Base-by-base conservation (phyloP, 1,140 invertebrate genomes). In the Periplaneta americana region DNA sequence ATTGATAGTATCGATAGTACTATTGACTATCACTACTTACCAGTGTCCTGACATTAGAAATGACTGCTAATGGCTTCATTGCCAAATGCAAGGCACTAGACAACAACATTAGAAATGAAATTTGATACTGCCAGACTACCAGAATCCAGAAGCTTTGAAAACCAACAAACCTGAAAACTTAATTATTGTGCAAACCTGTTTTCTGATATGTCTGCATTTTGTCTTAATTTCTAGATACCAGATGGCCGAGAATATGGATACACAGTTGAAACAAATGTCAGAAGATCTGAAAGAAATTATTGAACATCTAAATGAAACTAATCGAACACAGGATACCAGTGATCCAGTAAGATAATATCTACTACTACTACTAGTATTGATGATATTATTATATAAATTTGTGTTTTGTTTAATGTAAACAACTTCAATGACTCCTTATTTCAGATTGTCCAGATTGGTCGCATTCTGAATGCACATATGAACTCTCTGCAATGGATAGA, bases 391-490 rank as follows among this genome's bases (percentile, higher is more conserved):
- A 18, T 75, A 15, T 10, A 75, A 10, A 13, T 9, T 31, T 10
- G 11, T 34, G 74, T 13, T 13, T 13, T 34, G 34, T 13, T 75
- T 18, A 28, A 75, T 75, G 74, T 31, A 8, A 8, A 13, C 10
- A 75, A 28, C 9, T 9, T 9, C 22, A 9, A 28, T 75, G 11
- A 13, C 3, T 32, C 3, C 33, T 33, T 34, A 13, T 90, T 90
- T 32, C 88, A 95, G 92, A 94, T 98, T 75, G 93, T 96, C 13
- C 96, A 98, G 89, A 96, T 99, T 83, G 94, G 96, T 3, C 95
- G 96, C 84, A 98, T 99, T 84, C 89, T 99, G 0, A 99, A 98
- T 88, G 96, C 97, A 0, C 98, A 99, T 85, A 98, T 98, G 94
- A 97, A 97, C 82, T 97, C 96, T 0, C 90, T 99, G 84, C 96